Evolutionary conservation across 2,113 vertebrate genomes (phyloP), one percentile per base, ranked within the genome.

Genomic region (Macroglossus sobrinus): DNA sequence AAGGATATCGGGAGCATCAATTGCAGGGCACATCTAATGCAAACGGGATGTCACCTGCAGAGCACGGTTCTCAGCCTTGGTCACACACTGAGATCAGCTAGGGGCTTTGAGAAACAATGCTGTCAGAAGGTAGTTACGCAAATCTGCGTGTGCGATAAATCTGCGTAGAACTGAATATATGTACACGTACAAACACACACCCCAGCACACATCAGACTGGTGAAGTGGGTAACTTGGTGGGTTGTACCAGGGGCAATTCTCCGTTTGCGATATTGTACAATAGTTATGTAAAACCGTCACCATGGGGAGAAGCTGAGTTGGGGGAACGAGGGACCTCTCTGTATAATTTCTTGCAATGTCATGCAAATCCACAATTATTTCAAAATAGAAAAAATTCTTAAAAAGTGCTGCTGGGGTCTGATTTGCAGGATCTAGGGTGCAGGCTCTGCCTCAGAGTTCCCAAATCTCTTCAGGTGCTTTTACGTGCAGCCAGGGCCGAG

Each of bases 321-420:
- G 63, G 30, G 18, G 33, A 2, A 22, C 3, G n/a, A 63, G 63
- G 22, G 19, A 47, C 5, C 16, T 47, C 53, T 84, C 33, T 11
- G 12, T 19, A 71, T 40, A 47, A 21, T 33, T 50, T 59, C 81
- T 87, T 66, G n/a, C n/a, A 84, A 69, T 3, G 43, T 5, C 53
- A 63, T n/a, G 33, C 71, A 90, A 92, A 43, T 43, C 30, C n/a
- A 64, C n/a, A 38, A 74, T 82, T 78, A 86, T 85, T 71, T 91
- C 78, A 81, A 89, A 84, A 53, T 3, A 64, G 38, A 84, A 55
- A 53, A 35, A 47, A 81, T 59, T 11, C 24, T 59, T 26, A 24
- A 24, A 3, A 63, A 5, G 26, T 9, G 18, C 45, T 30, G 22
- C 35, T 15, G 1, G 55, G 14, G 45, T 88, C 80, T 84, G 69